A percentile compares a stretch with the other conserved stretches of the same genome.
These are phyloP conservation scores for Aphyosemion australe DNA, from an alignment of 2,113 vertebrate genomes.

Conservation along the genomic window DNA sequence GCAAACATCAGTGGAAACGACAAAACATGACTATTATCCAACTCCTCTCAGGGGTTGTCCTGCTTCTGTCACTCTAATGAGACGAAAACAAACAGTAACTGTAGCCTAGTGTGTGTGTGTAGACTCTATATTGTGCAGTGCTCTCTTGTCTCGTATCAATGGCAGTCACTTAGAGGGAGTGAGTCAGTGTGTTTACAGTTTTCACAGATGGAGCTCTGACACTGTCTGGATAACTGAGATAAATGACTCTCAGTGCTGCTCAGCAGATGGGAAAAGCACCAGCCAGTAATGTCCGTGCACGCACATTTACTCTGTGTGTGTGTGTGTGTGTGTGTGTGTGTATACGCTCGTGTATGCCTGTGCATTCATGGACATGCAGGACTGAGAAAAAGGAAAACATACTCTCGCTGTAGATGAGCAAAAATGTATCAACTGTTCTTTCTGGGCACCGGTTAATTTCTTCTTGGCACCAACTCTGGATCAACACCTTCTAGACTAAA, in stretches of 20 bases:
- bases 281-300: conserved; percentile 18
- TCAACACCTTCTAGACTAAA: conserved; percentile 8
- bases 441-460: neutral
- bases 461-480: conserved; percentile 14
- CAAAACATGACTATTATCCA: conserved; percentile 46
- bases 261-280: conserved; percentile 67
- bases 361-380: conserved; percentile 5
- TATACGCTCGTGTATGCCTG: neutral
- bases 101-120: conserved; percentile 28
- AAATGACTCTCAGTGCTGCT: conserved; percentile 61
- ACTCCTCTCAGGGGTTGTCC: conserved; percentile 43
- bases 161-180: conserved; percentile 63
- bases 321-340: too few relatives aligned
- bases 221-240: conserved; percentile 79
- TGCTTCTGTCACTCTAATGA: conserved; percentile 58
- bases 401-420: neutral
- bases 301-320: conserved; percentile 12
- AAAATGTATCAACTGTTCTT: conserved; percentile 8
- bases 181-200: conserved; percentile 75
- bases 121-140: conserved; percentile 28
- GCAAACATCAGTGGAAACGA: conserved; percentile 18
- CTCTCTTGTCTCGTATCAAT: conserved; percentile 52
- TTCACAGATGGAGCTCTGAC: conserved; percentile 76
- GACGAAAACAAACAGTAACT: conserved; percentile 68
- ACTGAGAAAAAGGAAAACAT: conserved; percentile 7